These are phyloP conservation scores for Aporrectodea caliginosa DNA, from an alignment of 1,140 invertebrate species.

Conservation along the genomic window DNA sequence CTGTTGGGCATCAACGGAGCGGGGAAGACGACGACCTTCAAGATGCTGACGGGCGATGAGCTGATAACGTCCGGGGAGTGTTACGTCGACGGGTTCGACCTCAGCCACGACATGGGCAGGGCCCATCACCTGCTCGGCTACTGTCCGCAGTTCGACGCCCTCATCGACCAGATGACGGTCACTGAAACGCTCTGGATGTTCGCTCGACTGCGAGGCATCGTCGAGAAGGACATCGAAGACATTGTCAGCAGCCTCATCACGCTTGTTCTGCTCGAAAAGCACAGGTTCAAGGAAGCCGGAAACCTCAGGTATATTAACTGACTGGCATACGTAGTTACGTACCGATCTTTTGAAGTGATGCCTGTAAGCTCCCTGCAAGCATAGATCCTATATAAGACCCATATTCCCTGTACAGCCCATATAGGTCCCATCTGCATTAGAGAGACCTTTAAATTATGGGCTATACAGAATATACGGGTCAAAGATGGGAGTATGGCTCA, in stretches of 20 bases:
- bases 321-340: too few relatives aligned
- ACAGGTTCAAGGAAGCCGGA: slow-evolving; percentile 43
- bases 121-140: slow-evolving; percentile 56
- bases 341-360: too few relatives aligned
- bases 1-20: slow-evolving; percentile 75
- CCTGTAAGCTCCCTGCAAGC: too few relatives aligned
- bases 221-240: slow-evolving; percentile 41
- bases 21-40: slow-evolving; percentile 85
- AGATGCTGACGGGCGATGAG: slow-evolving; percentile 67
- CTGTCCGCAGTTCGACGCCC: slow-evolving; percentile 60
- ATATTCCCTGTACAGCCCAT: too few relatives aligned
- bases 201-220: slow-evolving; percentile 66
- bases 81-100: slow-evolving; percentile 39
- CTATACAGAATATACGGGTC: too few relatives aligned
- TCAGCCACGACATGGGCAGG: slow-evolving; percentile 55
- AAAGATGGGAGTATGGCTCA: too few relatives aligned
- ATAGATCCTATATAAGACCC: too few relatives aligned
- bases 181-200: slow-evolving; percentile 72
- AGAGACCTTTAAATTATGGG: too few relatives aligned
- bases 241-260: slow-evolving; percentile 53
- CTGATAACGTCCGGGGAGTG: slow-evolving; percentile 45
- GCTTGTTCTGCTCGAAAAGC: slow-evolving; percentile 42
- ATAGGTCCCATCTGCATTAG: too few relatives aligned
- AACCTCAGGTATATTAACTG: slow-evolving; percentile 44
- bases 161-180: slow-evolving; percentile 54